Evolutionary conservation across 1,140 invertebrate species (phyloP).

Genomic region (Bombus waltoni): DNA sequence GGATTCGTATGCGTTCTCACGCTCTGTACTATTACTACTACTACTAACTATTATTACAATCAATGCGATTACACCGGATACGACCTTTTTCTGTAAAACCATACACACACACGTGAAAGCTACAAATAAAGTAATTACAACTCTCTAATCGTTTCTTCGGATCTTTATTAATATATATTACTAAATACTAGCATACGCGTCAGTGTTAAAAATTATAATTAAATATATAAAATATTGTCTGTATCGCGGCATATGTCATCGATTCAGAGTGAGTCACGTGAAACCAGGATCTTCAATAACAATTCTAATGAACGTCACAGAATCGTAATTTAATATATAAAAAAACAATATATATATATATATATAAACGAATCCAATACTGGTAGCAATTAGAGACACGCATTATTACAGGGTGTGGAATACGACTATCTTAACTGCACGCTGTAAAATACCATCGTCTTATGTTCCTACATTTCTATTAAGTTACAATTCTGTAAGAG

Average conservation of each 20-base stretch:
- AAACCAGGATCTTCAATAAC: neutral
- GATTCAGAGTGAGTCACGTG: neutral
- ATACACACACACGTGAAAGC: slow-evolving; percentile 76
- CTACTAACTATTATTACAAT: slow-evolving; percentile 62
- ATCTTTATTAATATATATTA: slow-evolving; percentile 47
- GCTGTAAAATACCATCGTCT: neutral
- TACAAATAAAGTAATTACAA: slow-evolving; percentile 81
- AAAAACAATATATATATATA: neutral
- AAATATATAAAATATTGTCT: neutral
- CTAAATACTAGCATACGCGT: slow-evolving; percentile 13
- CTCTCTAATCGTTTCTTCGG: slow-evolving; percentile 67
- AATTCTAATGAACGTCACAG: neutral
- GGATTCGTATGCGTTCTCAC: slow-evolving; percentile 76
- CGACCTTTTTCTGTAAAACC: slow-evolving; percentile 80
- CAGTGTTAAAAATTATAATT: neutral
- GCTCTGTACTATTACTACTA: slow-evolving; percentile 72
- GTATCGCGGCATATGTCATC: neutral
- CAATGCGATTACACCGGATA: slow-evolving; percentile 75
- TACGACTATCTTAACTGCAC: neutral
- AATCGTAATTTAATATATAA: slow-evolving; percentile 17
- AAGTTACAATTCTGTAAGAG: neutral
- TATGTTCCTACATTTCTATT: neutral
- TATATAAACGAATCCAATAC: neutral
- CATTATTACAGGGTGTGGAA: neutral
- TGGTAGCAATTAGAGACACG: neutral